A percentile compares a stretch with the other conserved stretches of the same genome.
Conservation (phyloP, 2,113 vertebrate species). For the Trogon melanurus region DNA sequence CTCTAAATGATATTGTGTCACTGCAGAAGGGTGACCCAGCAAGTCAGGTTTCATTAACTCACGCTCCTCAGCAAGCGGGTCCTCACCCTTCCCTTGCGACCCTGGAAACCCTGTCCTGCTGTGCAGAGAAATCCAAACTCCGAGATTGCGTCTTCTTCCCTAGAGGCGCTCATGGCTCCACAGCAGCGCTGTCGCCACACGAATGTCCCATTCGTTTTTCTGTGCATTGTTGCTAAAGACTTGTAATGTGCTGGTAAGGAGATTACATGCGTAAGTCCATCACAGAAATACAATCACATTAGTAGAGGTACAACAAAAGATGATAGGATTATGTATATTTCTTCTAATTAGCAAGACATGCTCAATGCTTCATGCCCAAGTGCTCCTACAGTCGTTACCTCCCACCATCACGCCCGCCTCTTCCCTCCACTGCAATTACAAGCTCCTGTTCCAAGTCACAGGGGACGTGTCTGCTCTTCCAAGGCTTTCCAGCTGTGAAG, state of each 20-base stretch:
- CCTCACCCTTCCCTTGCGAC: background rate
- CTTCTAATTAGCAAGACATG: background rate
- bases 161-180: rapidly evolving
- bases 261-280: background rate
- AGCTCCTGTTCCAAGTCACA: background rate
- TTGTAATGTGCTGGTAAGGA: background rate
- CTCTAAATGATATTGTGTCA: background rate
- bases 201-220: rapidly evolving
- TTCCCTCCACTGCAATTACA: background rate
- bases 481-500: background rate
- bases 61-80: background rate
- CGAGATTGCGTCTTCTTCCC: background rate
- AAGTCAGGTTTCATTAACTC: background rate
- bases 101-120: background rate
- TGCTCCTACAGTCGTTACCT: background rate
- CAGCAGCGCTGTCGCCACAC: background rate
- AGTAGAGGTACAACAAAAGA: background rate
- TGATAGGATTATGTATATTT: background rate
- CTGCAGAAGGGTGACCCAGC: constrained; percentile 4
- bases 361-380: rapidly evolving
- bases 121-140: rapidly evolving
- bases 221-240: background rate
- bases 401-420: background rate
- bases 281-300: background rate
- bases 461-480: background rate